phyloP scores from a whole-genome alignment of 1,140 invertebrate genomes.

The Riptortus pedestris region DNA sequence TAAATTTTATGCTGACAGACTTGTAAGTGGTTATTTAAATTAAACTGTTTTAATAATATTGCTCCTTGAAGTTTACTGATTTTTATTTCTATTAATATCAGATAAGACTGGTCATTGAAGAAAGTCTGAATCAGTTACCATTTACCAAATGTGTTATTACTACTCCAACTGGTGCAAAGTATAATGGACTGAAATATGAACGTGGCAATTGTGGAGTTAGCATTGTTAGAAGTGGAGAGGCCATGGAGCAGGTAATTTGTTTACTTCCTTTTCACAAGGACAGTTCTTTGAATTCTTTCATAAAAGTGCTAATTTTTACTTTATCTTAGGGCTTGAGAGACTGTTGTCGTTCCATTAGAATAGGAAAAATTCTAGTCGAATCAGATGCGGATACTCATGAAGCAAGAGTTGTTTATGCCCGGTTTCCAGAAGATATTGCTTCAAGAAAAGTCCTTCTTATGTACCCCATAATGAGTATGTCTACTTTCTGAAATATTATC shows the following conservation, averaged over 20 bases:
- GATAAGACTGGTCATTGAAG: conserved; percentile 93
- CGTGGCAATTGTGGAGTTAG: conserved; percentile 98
- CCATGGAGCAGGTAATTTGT: conserved; percentile 79
- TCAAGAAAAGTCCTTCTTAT: conserved; percentile 86
- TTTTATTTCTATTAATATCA: conserved; percentile 35
- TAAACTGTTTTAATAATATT: conserved; percentile 13
- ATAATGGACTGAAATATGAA: conserved; percentile 84
- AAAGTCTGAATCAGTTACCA: conserved; percentile 93
- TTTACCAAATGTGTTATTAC: conserved; percentile 79
- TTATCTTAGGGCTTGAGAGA: conserved; percentile 71
- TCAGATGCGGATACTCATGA: conserved; percentile 92
- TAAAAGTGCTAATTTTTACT: background rate
- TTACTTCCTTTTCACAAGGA: background rate
- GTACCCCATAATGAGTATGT: conserved; percentile 94
- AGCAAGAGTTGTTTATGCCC: conserved; percentile 92
- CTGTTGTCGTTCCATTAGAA: conserved; percentile 93
- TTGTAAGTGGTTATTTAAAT: conserved; percentile 43
- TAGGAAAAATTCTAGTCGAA: conserved; percentile 97
- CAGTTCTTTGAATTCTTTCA: background rate
- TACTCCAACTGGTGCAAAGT: conserved; percentile 84
- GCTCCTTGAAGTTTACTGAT: background rate
- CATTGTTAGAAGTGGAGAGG: conserved; percentile 74
- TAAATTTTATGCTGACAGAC: conserved; percentile 93
- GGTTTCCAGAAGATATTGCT: conserved; percentile 91
- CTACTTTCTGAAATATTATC: too few species aligned